These are phyloP conservation scores for Chaetoderma sp. DNA, from an alignment of 2,888 invertebrate species.

Conservation along the genomic window DNA sequence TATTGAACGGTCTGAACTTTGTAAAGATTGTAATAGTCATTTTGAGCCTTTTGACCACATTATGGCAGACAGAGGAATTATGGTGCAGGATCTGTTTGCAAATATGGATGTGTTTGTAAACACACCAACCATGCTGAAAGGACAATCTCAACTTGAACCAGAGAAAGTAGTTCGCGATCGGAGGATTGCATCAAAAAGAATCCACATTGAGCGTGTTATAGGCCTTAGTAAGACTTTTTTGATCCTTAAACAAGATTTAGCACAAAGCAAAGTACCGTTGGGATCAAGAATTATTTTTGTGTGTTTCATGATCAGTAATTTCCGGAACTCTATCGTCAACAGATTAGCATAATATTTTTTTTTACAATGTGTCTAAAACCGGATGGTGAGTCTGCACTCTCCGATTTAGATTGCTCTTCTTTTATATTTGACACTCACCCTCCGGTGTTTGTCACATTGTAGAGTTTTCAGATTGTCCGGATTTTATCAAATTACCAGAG, in stretches of 20 bases:
- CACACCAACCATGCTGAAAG: constrained; percentile 23
- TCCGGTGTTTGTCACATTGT: too few relatives aligned
- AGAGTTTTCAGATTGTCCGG: too few relatives aligned
- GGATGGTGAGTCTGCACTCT: too few relatives aligned
- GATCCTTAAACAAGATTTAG: constrained; percentile 22
- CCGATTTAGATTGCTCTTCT: too few relatives aligned
- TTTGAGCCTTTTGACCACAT: constrained; percentile 10
- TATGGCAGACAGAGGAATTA: constrained; percentile 29
- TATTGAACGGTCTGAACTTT: constrained; percentile 8
- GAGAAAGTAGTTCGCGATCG: constrained; percentile 15
- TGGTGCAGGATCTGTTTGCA: constrained; percentile 28
- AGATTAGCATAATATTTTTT: constrained; percentile 5
- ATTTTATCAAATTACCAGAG: too few relatives aligned
- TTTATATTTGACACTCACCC: too few relatives aligned
- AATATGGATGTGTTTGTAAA: constrained; percentile 15
- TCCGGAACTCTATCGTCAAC: constrained; percentile 30
- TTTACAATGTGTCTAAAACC: too few relatives aligned
- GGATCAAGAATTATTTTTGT: constrained; percentile 21
- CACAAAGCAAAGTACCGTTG: constrained; percentile 11
- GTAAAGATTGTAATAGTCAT: not conserved
- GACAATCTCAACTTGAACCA: constrained; percentile 16
- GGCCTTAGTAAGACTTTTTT: constrained; percentile 28
- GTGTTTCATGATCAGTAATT: constrained; percentile 29
- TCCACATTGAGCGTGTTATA: constrained; percentile 33
- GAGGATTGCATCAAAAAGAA: constrained; percentile 12